A percentile compares a stretch with the other conserved stretches of the same genome.
Conservation (phyloP, 2,113 vertebrate species). For the Crocuta crocuta region DNA sequence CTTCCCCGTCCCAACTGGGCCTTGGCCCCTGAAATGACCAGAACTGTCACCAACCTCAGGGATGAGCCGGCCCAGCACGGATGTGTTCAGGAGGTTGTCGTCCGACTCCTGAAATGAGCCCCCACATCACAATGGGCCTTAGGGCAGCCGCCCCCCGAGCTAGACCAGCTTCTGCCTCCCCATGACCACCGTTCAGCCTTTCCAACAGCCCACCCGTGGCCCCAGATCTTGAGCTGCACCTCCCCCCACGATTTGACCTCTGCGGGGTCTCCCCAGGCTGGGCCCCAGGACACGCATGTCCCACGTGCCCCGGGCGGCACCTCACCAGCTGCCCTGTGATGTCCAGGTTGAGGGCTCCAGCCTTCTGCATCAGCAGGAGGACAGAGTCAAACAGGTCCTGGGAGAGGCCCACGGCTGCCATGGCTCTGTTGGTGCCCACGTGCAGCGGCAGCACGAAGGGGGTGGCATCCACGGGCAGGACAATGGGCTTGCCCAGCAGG, state of each 20-base stretch:
- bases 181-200: accelerated
- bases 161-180: background rate
- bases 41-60: conserved; percentile 72
- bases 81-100: conserved; percentile 74
- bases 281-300: accelerated
- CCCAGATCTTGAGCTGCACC: background rate
- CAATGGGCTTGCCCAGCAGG: conserved; percentile 76
- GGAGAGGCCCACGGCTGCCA: conserved; percentile 77
- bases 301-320: accelerated
- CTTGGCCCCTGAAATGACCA: background rate
- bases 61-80: conserved; percentile 72
- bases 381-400: conserved; percentile 69
- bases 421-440: background rate
- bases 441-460: conserved; percentile 60
- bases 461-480: background rate
- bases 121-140: background rate
- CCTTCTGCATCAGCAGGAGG: conserved; percentile 75
- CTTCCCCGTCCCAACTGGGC: background rate
- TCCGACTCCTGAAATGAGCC: conserved; percentile 69
- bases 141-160: background rate
- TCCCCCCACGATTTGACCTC: background rate
- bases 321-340: conserved; percentile 78
- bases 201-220: background rate
- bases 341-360: conserved; percentile 77
- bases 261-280: background rate